Conservation (phyloP, 1,140 invertebrate genomes). For the Sycophila sp. region DNA sequence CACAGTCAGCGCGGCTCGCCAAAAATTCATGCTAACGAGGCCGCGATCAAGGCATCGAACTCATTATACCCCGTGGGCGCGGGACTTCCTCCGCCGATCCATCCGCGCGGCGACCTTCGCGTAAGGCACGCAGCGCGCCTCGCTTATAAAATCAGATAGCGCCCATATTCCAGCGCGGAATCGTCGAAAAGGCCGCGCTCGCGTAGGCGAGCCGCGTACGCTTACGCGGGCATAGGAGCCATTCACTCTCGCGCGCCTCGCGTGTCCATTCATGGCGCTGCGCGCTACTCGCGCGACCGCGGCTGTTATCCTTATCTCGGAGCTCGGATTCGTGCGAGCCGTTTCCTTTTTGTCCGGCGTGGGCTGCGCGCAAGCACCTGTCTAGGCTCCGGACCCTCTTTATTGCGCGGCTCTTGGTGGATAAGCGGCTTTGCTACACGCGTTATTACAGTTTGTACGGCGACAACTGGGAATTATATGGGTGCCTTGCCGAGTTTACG, state of each 20-base stretch:
- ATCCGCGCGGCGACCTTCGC: neutral
- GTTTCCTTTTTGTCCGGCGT: neutral
- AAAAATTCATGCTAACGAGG: no score
- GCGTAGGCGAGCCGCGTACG: neutral
- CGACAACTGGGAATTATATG: no score
- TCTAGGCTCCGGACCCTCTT: neutral
- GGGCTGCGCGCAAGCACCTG: neutral
- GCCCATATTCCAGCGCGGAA: neutral
- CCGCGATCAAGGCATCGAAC: no score
- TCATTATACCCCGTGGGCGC: neutral
- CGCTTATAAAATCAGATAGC: neutral
- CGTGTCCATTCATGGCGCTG: slow-evolving; percentile 8
- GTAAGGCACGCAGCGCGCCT: neutral
- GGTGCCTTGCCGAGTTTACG: no score
- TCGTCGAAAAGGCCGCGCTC: neutral
- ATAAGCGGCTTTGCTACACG: neutral
- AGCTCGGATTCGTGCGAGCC: neutral
- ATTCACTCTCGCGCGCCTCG: neutral
- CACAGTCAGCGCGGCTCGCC: no score
- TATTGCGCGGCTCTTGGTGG: neutral
- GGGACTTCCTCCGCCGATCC: neutral
- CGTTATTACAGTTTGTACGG: no score
- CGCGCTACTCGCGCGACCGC: no score
- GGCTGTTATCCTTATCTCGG: neutral
- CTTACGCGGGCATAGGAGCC: neutral